Percentiles rank a stretch among this genome's conserved stretches.
Conservation (phyloP, 2,888 invertebrate genomes). For the Cheilosia vulpina region DNA sequence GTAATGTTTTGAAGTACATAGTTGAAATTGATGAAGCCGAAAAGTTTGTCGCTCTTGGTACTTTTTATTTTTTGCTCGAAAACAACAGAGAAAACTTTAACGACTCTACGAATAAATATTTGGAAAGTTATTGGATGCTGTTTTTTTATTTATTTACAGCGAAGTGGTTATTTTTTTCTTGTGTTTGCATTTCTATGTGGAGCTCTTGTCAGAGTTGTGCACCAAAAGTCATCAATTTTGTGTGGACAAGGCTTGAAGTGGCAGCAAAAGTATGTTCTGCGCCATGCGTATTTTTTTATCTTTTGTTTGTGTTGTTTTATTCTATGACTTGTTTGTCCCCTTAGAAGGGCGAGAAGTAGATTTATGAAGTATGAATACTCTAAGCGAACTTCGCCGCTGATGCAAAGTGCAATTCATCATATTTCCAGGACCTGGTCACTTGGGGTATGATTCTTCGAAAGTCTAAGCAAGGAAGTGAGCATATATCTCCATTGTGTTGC, state of each 20-base stretch:
- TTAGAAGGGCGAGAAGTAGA: slow-evolving; percentile 28
- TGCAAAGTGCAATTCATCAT: slow-evolving; percentile 66
- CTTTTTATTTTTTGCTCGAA: neutral
- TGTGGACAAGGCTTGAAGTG: slow-evolving; percentile 65
- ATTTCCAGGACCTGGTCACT: slow-evolving; percentile 52
- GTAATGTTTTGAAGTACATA: slow-evolving; percentile 57
- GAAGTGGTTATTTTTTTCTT: slow-evolving; percentile 27
- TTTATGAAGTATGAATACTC: slow-evolving; percentile 57
- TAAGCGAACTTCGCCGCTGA: slow-evolving; percentile 41
- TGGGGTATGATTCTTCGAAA: slow-evolving; percentile 40
- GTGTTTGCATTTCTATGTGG: slow-evolving; percentile 1
- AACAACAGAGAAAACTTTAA: slow-evolving; percentile 58
- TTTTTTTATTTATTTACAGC: slow-evolving; percentile 37
- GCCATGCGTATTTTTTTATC: slow-evolving; percentile 28
- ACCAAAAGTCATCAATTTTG: slow-evolving; percentile 69
- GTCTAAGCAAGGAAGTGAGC: neutral
- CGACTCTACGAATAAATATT: slow-evolving; percentile 53
- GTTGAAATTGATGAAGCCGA: slow-evolving; percentile 69
- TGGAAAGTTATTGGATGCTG: slow-evolving; percentile 52
- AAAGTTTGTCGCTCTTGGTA: slow-evolving; percentile 36
- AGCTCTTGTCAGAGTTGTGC: slow-evolving; percentile 43
- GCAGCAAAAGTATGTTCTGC: slow-evolving; percentile 56
- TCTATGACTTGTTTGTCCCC: neutral
- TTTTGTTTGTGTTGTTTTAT: neutral
- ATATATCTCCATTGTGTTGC: neutral